Base-by-base conservation (phyloP, 2,113 vertebrate species). In the Menidia beryllina region DNA sequence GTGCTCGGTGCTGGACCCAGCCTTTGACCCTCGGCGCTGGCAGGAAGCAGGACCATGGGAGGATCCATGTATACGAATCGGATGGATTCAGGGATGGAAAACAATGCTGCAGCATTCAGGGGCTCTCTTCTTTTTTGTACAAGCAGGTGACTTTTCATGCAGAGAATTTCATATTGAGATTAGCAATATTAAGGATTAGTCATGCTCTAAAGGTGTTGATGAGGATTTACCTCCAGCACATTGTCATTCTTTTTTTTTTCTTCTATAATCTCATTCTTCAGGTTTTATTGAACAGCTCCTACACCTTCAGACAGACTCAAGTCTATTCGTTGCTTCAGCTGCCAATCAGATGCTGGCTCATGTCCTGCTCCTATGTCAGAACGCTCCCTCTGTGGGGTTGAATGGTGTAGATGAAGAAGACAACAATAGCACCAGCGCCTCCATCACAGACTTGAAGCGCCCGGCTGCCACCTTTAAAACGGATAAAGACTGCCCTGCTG, bases 281-380 rank as follows among this genome's bases (percentile, higher is more conserved):
- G 97, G 90, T 69, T 87, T 93, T 3, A 87, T 94, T 10, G 88
- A 94, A 13, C 81, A 83, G 1, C 79, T 98, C 71, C 92, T 99
- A 15, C 52, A 87, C 45, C 93, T 98, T 48, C 96, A 97, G 77
- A 94, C 86, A 3, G 98, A 99, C 72, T 39, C 92, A 63, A 98
- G 97, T 85, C 83, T 98, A 4, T 98, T 98, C 52, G 95, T 98
- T 49, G 94, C 95, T 25, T 95, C 96, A 0, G 94, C 95, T 4
- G 95, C 95, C 53, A 94, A 88, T 81, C 94, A 94, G 64, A 92
- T 95, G 63, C 93, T 98, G 48, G 94, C 93, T 47, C 91, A 95
- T 27, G 0, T 95, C 53, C 91, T 98, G 53, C 86, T 86, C 50
- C 77, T 93, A 78, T 91, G 89, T 4, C 77, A 93, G 4, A 69